A percentile compares a stretch with the other conserved stretches of the same genome.
phyloP scores from a whole-genome alignment of 2,888 invertebrate species.

The Euzetes globulus region DNA sequence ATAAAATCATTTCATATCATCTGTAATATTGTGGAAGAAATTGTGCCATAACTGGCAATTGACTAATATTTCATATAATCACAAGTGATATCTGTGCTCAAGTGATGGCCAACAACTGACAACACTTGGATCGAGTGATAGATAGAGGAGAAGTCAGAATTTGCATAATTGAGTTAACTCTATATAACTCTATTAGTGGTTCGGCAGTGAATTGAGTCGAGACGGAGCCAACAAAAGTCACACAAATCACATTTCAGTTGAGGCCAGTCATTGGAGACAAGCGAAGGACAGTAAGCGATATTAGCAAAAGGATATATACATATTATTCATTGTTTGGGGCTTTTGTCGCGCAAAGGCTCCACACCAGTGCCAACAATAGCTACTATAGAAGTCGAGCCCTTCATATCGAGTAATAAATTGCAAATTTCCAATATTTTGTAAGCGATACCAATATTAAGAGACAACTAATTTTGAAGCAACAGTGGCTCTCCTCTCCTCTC shows the following conservation, averaged over 20 bases:
- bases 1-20: not conserved
- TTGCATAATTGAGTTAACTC: constrained; percentile 21
- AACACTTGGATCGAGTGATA: constrained; percentile 7
- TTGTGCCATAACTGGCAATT: not conserved
- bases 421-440: constrained; percentile 14
- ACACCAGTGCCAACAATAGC: not conserved
- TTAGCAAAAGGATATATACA: not conserved
- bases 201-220: not conserved
- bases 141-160: not conserved
- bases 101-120: not conserved
- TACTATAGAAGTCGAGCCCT: no score
- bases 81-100: constrained; percentile 6
- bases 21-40: not conserved
- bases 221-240: constrained; percentile 17
- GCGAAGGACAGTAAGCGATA: constrained; percentile 17
- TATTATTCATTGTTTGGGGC: not conserved
- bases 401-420: constrained; percentile 12
- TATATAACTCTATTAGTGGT: constrained; percentile 9
- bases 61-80: constrained; percentile 13
- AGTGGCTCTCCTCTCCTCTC: not conserved
- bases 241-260: constrained; percentile 21
- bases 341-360: constrained; percentile 15
- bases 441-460: constrained; percentile 1
- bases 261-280: constrained; percentile 24
- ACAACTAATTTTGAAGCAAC: not conserved